These are phyloP conservation scores for Sphaeramia orbicularis DNA, from an alignment of 2,797 vertebrate genomes.

Conservation along the genomic window DNA sequence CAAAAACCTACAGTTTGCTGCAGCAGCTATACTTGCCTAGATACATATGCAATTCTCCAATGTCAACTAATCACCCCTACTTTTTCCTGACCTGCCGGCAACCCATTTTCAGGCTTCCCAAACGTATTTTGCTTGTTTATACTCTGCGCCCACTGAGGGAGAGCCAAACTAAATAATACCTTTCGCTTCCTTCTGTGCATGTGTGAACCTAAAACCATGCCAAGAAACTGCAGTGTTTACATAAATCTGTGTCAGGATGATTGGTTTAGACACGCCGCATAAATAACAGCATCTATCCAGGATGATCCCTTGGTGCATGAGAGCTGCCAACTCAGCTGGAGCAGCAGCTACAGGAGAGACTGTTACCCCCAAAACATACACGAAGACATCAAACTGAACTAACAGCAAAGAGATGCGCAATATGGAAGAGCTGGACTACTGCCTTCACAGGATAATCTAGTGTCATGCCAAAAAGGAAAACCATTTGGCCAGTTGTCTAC, in stretches of 20 bases:
- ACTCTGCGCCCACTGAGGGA: constrained; percentile 20
- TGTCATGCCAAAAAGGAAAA: constrained; percentile 36
- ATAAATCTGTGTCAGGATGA: constrained; percentile 78
- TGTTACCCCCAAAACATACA: constrained; percentile 16
- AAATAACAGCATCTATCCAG: constrained; percentile 76
- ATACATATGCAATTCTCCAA: neutral
- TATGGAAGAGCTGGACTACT: constrained; percentile 27
- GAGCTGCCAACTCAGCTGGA: constrained; percentile 70
- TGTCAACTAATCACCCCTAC: constrained; percentile 8
- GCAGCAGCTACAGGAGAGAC: constrained; percentile 55
- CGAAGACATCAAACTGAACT: constrained; percentile 31
- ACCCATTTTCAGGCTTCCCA: constrained; percentile 25
- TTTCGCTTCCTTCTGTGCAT: constrained; percentile 50
- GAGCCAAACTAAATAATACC: constrained; percentile 63
- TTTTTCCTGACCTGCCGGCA: constrained; percentile 13
- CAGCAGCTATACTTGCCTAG: neutral
- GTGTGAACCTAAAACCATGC: constrained; percentile 54
- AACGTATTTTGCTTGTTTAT: constrained; percentile 41
- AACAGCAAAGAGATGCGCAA: constrained; percentile 32
- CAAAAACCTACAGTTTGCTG: neutral
- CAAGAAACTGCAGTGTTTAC: constrained; percentile 77
- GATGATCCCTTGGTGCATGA: constrained; percentile 73
- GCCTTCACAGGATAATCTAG: constrained; percentile 27
- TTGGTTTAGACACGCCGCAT: constrained; percentile 78
- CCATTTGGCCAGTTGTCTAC: constrained; percentile 25